phyloP scores from a whole-genome alignment of 2,113 vertebrate genomes.

The Elachura formosa region DNA sequence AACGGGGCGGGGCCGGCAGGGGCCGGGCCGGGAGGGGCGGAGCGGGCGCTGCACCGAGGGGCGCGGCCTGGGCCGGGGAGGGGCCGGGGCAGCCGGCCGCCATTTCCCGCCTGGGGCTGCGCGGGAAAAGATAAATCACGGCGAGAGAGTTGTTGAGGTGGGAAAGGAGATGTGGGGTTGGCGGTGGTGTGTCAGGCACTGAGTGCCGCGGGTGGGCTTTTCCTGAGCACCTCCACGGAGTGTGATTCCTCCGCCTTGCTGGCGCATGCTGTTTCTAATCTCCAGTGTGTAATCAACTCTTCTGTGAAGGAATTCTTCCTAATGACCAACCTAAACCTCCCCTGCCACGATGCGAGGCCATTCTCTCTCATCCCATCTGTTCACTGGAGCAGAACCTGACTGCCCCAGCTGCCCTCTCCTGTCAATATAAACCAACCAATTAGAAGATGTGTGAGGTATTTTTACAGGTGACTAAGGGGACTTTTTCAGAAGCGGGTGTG shows the following conservation, averaged over 20 bases:
- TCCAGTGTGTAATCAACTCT: neutral
- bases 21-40: too few relatives aligned
- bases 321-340: fast-evolving
- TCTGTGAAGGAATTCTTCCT: neutral
- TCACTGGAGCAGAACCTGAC: neutral
- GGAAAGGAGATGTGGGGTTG: fast-evolving
- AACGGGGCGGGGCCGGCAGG: too few relatives aligned
- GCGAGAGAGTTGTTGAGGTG: neutral
- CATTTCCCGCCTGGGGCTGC: neutral
- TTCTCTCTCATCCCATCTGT: neutral
- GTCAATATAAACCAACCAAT: neutral
- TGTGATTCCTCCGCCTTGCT: fast-evolving
- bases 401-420: neutral
- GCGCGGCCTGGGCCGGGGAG: neutral
- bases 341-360: neutral
- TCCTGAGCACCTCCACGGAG: too few relatives aligned
- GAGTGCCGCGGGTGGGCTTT: neutral
- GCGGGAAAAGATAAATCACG: neutral
- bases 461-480: neutral
- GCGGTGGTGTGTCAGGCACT: fast-evolving
- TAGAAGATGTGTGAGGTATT: neutral
- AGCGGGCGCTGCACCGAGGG: too few relatives aligned
- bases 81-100: neutral
- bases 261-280: neutral
- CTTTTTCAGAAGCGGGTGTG: neutral